Conservation (phyloP, 2,113 vertebrate species). For the Lates calcarifer region DNA sequence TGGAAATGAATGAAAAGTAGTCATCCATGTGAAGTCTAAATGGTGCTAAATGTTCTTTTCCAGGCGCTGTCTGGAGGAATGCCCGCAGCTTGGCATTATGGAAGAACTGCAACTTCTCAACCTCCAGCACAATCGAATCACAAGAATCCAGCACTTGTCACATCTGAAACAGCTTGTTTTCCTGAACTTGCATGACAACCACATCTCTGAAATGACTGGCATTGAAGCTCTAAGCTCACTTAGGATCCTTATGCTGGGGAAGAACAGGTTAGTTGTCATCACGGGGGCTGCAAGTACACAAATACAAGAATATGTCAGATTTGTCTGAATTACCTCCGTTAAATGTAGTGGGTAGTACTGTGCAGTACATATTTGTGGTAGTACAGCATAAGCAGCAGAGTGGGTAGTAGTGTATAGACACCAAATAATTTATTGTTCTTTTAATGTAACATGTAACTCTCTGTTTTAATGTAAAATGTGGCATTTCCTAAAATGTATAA, state of each 20-base stretch:
- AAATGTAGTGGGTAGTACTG: not conserved
- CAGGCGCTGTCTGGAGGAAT: conserved; percentile 89
- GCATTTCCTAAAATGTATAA: not conserved
- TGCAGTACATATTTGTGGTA: not conserved
- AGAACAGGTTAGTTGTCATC: conserved; percentile 89
- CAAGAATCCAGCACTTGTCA: conserved; percentile 90
- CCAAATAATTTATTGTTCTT: not conserved
- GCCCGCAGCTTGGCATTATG: conserved; percentile 88
- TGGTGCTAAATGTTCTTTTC: not conserved
- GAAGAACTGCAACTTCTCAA: conserved; percentile 91
- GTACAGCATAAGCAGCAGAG: not conserved
- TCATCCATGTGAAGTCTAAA: not conserved
- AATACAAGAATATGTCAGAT: not conserved
- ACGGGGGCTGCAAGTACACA: not conserved
- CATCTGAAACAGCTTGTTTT: conserved; percentile 91
- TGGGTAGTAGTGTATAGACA: not conserved
- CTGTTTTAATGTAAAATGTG: not conserved
- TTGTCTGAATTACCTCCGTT: not conserved
- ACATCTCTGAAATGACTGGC: conserved; percentile 92
- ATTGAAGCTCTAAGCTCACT: conserved; percentile 89
- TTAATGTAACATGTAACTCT: not conserved
- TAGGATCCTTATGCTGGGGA: conserved; percentile 92
- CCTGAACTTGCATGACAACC: conserved; percentile 94
- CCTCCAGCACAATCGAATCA: conserved; percentile 95
- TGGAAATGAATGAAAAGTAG: not conserved